Conservation (phyloP, 2,797 vertebrate genomes). For the Nannoperca australis region DNA sequence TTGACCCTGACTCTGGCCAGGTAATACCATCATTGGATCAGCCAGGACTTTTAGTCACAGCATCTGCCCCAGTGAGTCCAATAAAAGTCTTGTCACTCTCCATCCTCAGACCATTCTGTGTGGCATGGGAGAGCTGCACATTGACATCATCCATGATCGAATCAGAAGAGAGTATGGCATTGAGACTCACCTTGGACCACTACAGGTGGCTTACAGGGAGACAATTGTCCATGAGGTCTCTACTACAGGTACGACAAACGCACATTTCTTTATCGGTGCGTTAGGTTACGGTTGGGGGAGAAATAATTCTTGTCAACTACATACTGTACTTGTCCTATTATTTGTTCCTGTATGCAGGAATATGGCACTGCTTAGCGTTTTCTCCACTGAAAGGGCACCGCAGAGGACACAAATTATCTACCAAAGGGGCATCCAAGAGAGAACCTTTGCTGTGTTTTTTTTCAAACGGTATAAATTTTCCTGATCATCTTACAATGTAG, state of each 20-base stretch:
- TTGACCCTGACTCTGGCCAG: constrained; percentile 95
- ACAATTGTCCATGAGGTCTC: constrained; percentile 87
- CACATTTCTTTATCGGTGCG: neutral
- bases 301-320: neutral
- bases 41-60: neutral
- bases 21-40: constrained; percentile 74
- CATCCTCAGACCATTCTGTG: constrained; percentile 91
- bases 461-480: neutral
- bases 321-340: neutral
- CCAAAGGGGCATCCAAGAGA: too few species aligned
- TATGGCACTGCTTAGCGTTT: too few species aligned
- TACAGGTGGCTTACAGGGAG: constrained; percentile 97
- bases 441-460: too few species aligned
- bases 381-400: too few species aligned
- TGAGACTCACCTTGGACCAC: constrained; percentile 93
- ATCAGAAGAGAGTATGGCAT: constrained; percentile 94
- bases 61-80: neutral
- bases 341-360: neutral
- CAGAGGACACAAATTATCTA: too few species aligned
- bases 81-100: neutral
- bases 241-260: constrained; percentile 82
- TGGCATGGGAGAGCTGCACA: constrained; percentile 98
- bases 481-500: constrained; percentile 66
- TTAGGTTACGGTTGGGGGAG: rapidly evolving
- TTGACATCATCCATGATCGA: constrained; percentile 96